Evolutionary conservation across 2,888 invertebrate genomes (phyloP).

Genomic region (Lasiommata megera): DNA sequence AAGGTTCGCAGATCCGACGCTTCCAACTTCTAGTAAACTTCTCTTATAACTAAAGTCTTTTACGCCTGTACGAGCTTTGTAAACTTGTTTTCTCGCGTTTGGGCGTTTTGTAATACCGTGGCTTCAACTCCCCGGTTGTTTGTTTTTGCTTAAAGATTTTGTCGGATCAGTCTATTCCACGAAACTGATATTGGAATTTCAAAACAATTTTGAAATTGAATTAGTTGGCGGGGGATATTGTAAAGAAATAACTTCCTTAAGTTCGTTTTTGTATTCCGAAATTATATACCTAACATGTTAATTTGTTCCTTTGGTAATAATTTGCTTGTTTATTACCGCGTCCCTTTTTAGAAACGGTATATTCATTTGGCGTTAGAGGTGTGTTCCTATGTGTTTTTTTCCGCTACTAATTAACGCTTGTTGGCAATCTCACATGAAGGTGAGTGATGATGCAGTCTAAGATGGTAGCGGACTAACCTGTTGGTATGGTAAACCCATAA

Average conservation of each 20-base stretch:
- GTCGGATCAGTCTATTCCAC: constrained; percentile 16
- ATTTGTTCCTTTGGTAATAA: too few species aligned
- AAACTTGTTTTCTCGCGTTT: constrained; percentile 7
- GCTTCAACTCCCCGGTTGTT: not conserved
- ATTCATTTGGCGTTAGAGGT: too few species aligned
- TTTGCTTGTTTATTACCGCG: too few species aligned
- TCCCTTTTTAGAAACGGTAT: too few species aligned
- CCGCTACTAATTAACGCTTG: too few species aligned
- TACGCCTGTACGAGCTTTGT: constrained; percentile 3
- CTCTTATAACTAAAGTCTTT: not conserved
- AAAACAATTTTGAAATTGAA: constrained; percentile 18
- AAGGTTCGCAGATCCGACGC: not conserved
- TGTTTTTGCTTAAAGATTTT: constrained; percentile 16
- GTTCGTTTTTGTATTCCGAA: not conserved
- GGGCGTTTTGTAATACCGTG: constrained; percentile 4
- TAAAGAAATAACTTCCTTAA: constrained; percentile 1
- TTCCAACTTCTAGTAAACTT: not conserved
- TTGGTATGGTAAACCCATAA: too few species aligned
- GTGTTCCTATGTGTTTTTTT: too few species aligned
- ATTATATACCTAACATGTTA: not conserved
- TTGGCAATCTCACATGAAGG: too few species aligned
- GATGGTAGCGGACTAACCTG: too few species aligned
- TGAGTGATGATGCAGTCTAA: too few species aligned
- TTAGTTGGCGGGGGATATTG: constrained; percentile 2
- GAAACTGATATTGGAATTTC: constrained; percentile 24